Base-by-base conservation (phyloP, 92 coral and sea anemone genomes). In the Bergia puertoricense region DNA sequence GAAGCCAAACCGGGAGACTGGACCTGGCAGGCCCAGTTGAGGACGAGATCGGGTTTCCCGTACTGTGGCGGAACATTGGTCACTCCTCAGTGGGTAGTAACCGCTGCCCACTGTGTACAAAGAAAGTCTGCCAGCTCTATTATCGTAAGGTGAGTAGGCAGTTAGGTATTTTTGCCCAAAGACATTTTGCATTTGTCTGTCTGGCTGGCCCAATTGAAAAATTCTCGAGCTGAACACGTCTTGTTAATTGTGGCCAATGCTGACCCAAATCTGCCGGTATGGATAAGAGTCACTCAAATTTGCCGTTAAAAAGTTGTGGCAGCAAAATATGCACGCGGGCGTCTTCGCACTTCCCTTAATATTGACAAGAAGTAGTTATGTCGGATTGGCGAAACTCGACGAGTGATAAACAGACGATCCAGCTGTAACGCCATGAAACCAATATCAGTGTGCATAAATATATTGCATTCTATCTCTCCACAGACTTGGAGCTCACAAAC, bases 1-100 rank as follows among this genome's bases (percentile, higher is more conserved):
- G 40, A 78, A 30, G 81, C 81, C 6, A 23, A 46, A 36, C 56
- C 57, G 62, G 81, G 81, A 7, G 81, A 78, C 56, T 78, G 81
- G 81, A 30, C 81, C 39, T 78, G 81, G 81, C 81, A 78, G 81
- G 81, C 81, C 5, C 81, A 78, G 65, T 22, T 78, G 39, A 78
- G 57, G 37, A 78, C 81, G 11, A 78, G 54, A 30, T 78, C 81
- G 18, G 81, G 81, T 46, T 78, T 78, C 56, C 39, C 81, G 57
- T 78, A 48, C 81, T 78, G 81, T 65, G 81, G 81, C 9, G 81
- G 81, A 45, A 78, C 81, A 45, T 30, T 78, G 41, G 62, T 78
- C 16, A 30, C 38, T 45, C 62, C 37, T 30, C 56, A 78, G 16
- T 78, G 81, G 81, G 81, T 78, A 39, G 81, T 78, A 7, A 78